A percentile compares a stretch with the other conserved stretches of the same genome.
These are phyloP conservation scores for Odontocolon sp. DNA, from an alignment of 2,888 invertebrate species.

Conservation along the genomic window DNA sequence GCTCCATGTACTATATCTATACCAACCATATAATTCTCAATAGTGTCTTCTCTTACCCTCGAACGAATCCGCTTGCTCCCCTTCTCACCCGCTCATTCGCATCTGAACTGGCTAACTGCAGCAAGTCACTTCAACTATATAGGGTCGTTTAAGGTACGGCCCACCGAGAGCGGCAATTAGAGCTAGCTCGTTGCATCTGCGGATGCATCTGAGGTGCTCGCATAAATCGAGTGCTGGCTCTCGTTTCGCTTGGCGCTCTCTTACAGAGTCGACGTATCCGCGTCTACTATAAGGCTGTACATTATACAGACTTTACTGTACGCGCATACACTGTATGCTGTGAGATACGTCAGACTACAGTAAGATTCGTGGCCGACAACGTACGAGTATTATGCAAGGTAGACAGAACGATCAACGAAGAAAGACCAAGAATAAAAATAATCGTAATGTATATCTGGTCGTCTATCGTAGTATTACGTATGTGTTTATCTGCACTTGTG, in stretches of 20 bases:
- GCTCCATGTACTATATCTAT: too few relatives aligned
- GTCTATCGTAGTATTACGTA: constrained; percentile 47
- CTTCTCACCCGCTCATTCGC: constrained; percentile 35
- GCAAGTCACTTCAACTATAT: constrained; percentile 15
- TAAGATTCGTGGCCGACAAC: not conserved
- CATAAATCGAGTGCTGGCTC: constrained; percentile 45
- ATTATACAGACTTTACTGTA: not conserved
- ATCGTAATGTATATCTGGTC: constrained; percentile 64
- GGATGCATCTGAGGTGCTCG: constrained; percentile 44
- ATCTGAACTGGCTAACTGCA: constrained; percentile 29
- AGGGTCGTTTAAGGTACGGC: constrained; percentile 45
- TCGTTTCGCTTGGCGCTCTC: constrained; percentile 19
- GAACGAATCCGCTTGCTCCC: constrained; percentile 22
- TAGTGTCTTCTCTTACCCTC: constrained; percentile 36
- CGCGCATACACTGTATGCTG: not conserved
- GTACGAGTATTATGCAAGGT: constrained; percentile 44
- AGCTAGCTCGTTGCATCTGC: constrained; percentile 46
- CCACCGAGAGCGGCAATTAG: constrained; percentile 52
- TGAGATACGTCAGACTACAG: not conserved
- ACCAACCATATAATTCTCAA: constrained; percentile 27
- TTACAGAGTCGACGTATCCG: not conserved
- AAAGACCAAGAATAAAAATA: constrained; percentile 55
- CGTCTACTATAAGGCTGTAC: not conserved
- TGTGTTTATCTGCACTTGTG: constrained; percentile 25
- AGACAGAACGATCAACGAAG: constrained; percentile 6